A percentile compares a stretch with the other conserved stretches of the same genome.
phyloP scores from a whole-genome alignment of 2,797 vertebrate genomes.

The Protosalanx chinensis region DNA sequence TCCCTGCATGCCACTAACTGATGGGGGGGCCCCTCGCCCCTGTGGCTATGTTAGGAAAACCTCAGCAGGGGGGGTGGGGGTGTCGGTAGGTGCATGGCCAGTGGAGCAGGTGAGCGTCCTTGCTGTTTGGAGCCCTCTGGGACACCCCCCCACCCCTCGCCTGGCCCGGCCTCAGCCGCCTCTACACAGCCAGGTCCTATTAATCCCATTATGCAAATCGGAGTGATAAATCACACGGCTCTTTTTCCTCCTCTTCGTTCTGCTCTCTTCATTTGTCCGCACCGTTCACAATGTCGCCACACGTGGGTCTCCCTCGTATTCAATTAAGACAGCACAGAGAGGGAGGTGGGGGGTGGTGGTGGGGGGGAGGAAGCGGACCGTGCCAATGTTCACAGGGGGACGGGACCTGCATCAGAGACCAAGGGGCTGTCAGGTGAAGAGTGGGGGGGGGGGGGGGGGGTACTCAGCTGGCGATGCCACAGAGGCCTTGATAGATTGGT shows the following conservation, averaged over 20 bases:
- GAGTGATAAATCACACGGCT: constrained; percentile 57
- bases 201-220: constrained; percentile 76
- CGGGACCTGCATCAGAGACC: constrained; percentile 8
- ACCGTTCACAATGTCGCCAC: constrained; percentile 50
- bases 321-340: constrained; percentile 49
- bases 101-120: constrained; percentile 10
- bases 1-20: neutral
- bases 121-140: constrained; percentile 20
- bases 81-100: neutral
- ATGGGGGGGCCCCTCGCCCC: constrained; percentile 13
- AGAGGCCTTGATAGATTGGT: constrained; percentile 62
- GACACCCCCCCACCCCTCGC: constrained; percentile 25
- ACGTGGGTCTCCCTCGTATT: constrained; percentile 40
- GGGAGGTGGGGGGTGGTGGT: constrained; percentile 9
- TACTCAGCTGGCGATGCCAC: constrained; percentile 45
- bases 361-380: constrained; percentile 20
- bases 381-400: constrained; percentile 39
- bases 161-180: constrained; percentile 43
- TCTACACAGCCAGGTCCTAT: constrained; percentile 65
- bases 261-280: constrained; percentile 48
- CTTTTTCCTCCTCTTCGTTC: constrained; percentile 18
- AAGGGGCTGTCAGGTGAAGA: constrained; percentile 19
- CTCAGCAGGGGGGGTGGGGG: constrained; percentile 6
- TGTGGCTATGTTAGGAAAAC: constrained; percentile 44
- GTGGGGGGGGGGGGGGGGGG: neutral